phyloP scores from a whole-genome alignment of 2,888 invertebrate species.

The Zonitis immaculata region DNA sequence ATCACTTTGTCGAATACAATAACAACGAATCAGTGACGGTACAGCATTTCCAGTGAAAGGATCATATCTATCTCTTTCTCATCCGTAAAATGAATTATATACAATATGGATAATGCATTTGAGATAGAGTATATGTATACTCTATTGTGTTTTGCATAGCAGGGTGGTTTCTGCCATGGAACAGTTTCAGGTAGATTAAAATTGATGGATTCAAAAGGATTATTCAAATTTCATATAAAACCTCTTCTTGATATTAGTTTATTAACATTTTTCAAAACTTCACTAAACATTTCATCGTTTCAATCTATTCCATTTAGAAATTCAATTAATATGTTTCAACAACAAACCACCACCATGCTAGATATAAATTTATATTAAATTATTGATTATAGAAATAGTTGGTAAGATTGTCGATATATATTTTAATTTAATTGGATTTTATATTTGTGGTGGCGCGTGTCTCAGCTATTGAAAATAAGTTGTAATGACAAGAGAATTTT shows the following conservation, averaged over 20 bases:
- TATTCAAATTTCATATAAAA: constrained; percentile 3
- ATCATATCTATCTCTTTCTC: constrained; percentile 27
- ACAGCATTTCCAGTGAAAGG: constrained; percentile 30
- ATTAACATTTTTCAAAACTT: neutral
- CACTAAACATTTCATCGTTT: too few relatives aligned
- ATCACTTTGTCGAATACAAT: constrained; percentile 36
- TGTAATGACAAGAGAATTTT: too few relatives aligned
- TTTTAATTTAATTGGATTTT: too few relatives aligned
- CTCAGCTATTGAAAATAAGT: too few relatives aligned
- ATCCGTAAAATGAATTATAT: constrained; percentile 34
- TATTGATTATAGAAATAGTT: too few relatives aligned
- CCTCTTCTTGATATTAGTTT: neutral
- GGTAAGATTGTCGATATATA: neutral
- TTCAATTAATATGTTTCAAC: too few relatives aligned
- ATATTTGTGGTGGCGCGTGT: too few relatives aligned
- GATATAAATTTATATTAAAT: constrained; percentile 25
- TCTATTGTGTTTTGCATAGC: constrained; percentile 26
- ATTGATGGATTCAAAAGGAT: constrained; percentile 1
- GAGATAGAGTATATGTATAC: constrained; percentile 17
- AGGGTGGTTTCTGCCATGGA: constrained; percentile 15
- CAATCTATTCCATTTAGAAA: constrained; percentile 19
- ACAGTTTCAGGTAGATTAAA: neutral
- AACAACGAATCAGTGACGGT: constrained; percentile 37
- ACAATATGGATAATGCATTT: constrained; percentile 35
- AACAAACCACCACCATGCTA: constrained; percentile 22